A percentile compares a stretch with the other conserved stretches of the same genome.
These are phyloP conservation scores for Cephalopholis sonnerati DNA, from an alignment of 2,113 vertebrate species.

Conservation along the genomic window DNA sequence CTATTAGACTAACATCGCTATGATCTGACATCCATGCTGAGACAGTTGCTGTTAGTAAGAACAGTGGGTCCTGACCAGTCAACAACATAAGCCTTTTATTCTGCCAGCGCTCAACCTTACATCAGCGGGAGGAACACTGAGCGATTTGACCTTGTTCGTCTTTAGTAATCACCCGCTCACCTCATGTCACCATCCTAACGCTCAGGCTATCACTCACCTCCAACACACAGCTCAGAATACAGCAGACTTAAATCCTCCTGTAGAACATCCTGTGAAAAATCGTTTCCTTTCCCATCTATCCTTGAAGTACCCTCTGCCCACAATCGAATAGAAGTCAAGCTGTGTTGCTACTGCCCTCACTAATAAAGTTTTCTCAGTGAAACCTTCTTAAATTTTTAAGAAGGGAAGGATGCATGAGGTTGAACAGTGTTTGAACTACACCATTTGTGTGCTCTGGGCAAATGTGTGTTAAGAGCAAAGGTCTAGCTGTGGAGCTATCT, in stretches of 20 bases:
- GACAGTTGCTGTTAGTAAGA: neutral
- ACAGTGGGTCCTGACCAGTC: constrained; percentile 25
- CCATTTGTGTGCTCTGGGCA: constrained; percentile 13
- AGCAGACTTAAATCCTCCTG: constrained; percentile 29
- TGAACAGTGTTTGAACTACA: constrained; percentile 36
- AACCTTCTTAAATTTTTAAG: constrained; percentile 35
- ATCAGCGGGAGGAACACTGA: constrained; percentile 29
- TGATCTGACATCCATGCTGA: constrained; percentile 14
- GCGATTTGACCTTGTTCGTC: constrained; percentile 51
- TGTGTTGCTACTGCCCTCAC: constrained; percentile 18
- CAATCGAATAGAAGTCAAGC: constrained; percentile 53
- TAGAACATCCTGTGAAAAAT: constrained; percentile 44
- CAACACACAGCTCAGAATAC: constrained; percentile 28
- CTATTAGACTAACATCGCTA: neutral
- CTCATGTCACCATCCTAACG: constrained; percentile 39
- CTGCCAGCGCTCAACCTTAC: neutral
- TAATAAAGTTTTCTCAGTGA: constrained; percentile 37
- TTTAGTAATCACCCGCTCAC: constrained; percentile 51
- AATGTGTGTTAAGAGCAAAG: constrained; percentile 56
- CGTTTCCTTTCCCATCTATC: constrained; percentile 33
- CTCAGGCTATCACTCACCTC: constrained; percentile 41
- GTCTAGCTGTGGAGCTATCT: constrained; percentile 55
- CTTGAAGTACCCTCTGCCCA: constrained; percentile 37
- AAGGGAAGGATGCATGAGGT: constrained; percentile 25
- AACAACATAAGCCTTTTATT: constrained; percentile 33